These are phyloP conservation scores for Callocephalon fimbriatum DNA, from an alignment of 2,113 vertebrate species.

Conservation along the genomic window DNA sequence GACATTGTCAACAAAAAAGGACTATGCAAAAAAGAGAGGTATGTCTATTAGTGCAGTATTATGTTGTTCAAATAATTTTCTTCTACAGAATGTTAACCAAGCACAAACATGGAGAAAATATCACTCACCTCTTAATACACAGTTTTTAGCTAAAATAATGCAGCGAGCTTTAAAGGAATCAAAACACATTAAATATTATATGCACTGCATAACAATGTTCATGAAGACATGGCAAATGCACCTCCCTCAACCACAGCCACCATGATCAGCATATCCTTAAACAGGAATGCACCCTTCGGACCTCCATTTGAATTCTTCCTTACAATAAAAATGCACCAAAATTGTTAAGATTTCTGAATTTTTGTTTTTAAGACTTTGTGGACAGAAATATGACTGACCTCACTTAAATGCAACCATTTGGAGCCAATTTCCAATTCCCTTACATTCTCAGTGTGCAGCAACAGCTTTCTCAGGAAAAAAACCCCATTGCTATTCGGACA, in stretches of 20 bases:
- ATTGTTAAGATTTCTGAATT: background rate
- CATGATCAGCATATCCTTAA: background rate
- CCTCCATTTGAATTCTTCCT: background rate
- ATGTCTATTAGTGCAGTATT: background rate
- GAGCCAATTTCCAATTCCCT: background rate
- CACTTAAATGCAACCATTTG: background rate
- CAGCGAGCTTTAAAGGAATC: background rate
- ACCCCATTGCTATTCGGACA: background rate
- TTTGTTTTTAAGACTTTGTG: background rate
- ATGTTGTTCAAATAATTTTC: background rate
- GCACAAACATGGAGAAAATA: background rate
- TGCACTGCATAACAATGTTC: background rate
- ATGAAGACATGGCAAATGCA: background rate
- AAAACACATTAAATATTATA: background rate
- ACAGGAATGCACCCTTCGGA: background rate
- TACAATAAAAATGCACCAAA: background rate
- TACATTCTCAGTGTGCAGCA: background rate
- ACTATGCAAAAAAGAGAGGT: background rate
- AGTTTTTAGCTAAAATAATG: background rate
- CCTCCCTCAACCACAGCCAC: background rate
- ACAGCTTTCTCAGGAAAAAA: background rate
- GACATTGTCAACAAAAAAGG: background rate
- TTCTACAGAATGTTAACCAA: background rate
- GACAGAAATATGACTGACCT: background rate
- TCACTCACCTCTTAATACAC: background rate